Base-by-base conservation (phyloP, 2,888 invertebrate species). In the Euzetes globulus region DNA sequence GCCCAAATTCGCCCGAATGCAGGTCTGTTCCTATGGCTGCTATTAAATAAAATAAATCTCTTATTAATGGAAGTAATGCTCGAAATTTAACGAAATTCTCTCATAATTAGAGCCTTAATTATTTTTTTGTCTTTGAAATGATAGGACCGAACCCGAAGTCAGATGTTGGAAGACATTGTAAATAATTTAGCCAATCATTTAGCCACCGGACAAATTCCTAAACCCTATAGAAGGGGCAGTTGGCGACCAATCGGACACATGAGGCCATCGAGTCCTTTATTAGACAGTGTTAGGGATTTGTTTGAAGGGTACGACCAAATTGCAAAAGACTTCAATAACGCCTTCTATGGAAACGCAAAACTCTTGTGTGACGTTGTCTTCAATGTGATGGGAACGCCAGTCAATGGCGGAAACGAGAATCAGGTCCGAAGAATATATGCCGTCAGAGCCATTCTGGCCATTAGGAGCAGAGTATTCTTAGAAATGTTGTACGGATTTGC, bases 401-500 rank as follows among this genome's bases (percentile, higher is more conserved):
- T 71, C 50, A 71, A 71, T 11, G 60, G 60, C 15, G 60, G 74
- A 15, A n/a, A 70, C 60, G 72, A 71, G 19, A 73, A 72, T 29
- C 72, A 70, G 17, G 72, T 75, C 27, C 22, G 75, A 37, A 27
- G 75, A 72, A 77, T 94, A 81, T 92, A 92, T 79, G 94, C 93
- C 1, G 94, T 94, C 7, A 85, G 94, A 79, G 94, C 94, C 45
- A 94, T 94, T 81, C 85, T 94, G 75, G 94, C 93, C 68, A 94
- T 94, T 0, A 86, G 94, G 79, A 94, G 93, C 87, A 89, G 91
- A 79, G 91, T 91, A n/a, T 91, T 89, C 82, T 91, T 94, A 86
- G 94, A 94, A 85, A 94, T 94, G 93, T 84, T 94, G 71, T 94
- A 94, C 82, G 94, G 94, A 75, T 94, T 94, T 80, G 92, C 93